A percentile compares a stretch with the other conserved stretches of the same genome.
Conservation (phyloP, 2,888 invertebrate species). For the Erebia epiphron region DNA sequence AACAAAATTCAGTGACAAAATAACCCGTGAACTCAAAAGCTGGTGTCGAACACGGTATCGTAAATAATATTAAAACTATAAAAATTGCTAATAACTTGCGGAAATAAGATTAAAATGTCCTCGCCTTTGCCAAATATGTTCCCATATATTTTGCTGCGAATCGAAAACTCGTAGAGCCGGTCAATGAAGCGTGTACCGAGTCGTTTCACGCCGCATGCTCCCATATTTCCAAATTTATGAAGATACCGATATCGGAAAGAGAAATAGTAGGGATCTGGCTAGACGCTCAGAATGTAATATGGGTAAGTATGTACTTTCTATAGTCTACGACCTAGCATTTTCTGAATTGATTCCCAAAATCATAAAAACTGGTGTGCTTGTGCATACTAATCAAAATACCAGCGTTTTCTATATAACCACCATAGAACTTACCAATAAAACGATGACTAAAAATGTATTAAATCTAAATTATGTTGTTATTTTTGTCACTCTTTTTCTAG, state of each 20-base stretch:
- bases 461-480: too few species aligned
- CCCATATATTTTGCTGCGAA: conserved; percentile 23
- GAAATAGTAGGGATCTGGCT: conserved; percentile 12
- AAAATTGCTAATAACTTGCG: conserved; percentile 8
- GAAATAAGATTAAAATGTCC: conserved; percentile 21
- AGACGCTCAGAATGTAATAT: neutral
- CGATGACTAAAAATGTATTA: too few species aligned
- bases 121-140: conserved; percentile 22
- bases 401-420: too few species aligned
- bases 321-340: neutral
- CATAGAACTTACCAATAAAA: too few species aligned
- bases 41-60: too few species aligned
- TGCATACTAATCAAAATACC: too few species aligned
- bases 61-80: neutral
- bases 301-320: neutral
- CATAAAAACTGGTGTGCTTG: neutral
- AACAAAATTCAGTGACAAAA: too few species aligned
- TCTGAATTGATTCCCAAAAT: neutral
- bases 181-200: conserved; percentile 37
- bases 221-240: conserved; percentile 34
- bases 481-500: too few species aligned
- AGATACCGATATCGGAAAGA: conserved; percentile 21
- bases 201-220: conserved; percentile 37
- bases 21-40: too few species aligned
- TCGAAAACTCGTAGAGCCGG: conserved; percentile 30